These are phyloP conservation scores for Latrodectus elegans DNA, from an alignment of 2,888 invertebrate species.

Conservation along the genomic window DNA sequence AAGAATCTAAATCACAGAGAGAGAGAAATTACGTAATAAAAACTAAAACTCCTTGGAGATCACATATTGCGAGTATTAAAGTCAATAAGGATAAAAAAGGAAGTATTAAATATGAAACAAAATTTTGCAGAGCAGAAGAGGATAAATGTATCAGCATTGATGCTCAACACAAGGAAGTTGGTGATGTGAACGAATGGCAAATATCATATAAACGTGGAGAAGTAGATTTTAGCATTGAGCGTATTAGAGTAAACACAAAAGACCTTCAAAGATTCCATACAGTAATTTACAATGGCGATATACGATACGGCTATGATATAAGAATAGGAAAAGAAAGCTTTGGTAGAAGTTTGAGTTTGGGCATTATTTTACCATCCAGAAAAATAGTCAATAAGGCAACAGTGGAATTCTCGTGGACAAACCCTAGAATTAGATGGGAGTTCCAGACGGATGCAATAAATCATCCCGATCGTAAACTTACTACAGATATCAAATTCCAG, in stretches of 20 bases:
- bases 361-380: slow-evolving; percentile 50
- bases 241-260: slow-evolving; percentile 25
- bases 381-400: slow-evolving; percentile 45
- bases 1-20: slow-evolving; percentile 43
- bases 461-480: slow-evolving; percentile 41
- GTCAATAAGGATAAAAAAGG: slow-evolving; percentile 51
- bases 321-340: slow-evolving; percentile 36
- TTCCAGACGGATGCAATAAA: slow-evolving; percentile 40
- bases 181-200: slow-evolving; percentile 35
- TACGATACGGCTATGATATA: slow-evolving; percentile 60
- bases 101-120: slow-evolving; percentile 49
- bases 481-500: slow-evolving; percentile 37
- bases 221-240: slow-evolving; percentile 44
- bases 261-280: slow-evolving; percentile 31
- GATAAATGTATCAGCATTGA: slow-evolving; percentile 45
- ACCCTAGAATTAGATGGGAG: slow-evolving; percentile 41
- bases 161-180: slow-evolving; percentile 35
- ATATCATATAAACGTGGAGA: slow-evolving; percentile 44
- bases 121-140: slow-evolving; percentile 42
- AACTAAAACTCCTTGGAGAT: slow-evolving; percentile 25
- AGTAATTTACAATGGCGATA: slow-evolving; percentile 55
- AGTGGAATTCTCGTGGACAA: slow-evolving; percentile 31
- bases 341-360: slow-evolving; percentile 27
- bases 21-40: slow-evolving; percentile 59
- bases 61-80: slow-evolving; percentile 18